Conservation (phyloP, 2,113 vertebrate species). For the Phyllostomus hastatus region DNA sequence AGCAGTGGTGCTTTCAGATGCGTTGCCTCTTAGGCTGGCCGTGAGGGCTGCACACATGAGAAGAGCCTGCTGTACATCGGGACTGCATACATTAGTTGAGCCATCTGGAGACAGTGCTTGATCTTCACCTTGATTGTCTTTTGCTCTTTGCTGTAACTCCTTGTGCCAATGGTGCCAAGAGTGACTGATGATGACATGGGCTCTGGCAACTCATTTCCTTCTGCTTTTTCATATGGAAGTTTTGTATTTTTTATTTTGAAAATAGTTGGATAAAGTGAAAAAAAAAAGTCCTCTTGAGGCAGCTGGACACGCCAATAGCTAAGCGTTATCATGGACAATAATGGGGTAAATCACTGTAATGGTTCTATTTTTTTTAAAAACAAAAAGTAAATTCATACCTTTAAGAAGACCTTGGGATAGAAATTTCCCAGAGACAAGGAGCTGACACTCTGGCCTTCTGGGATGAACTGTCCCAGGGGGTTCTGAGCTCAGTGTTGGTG, state of each 20-base stretch:
- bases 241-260: background rate
- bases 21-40: background rate
- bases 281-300: background rate
- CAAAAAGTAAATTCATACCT: background rate
- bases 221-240: background rate
- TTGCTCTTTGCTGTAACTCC: background rate
- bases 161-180: background rate
- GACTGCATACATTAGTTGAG: too few species aligned
- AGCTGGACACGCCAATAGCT: background rate
- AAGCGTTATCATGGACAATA: background rate
- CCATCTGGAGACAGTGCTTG: background rate
- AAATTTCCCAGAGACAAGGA: background rate
- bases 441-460: background rate
- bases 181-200: background rate
- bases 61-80: background rate
- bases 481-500: background rate
- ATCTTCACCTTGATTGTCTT: background rate
- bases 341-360: background rate
- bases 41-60: rapidly evolving
- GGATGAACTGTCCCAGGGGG: background rate
- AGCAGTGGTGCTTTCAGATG: background rate
- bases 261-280: background rate
- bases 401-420: background rate
- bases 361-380: background rate
- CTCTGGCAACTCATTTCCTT: background rate